Evolutionary conservation across 1,140 invertebrate genomes (phyloP), one percentile per base, ranked within the genome.

Genomic region (Centruroides vittatus): DNA sequence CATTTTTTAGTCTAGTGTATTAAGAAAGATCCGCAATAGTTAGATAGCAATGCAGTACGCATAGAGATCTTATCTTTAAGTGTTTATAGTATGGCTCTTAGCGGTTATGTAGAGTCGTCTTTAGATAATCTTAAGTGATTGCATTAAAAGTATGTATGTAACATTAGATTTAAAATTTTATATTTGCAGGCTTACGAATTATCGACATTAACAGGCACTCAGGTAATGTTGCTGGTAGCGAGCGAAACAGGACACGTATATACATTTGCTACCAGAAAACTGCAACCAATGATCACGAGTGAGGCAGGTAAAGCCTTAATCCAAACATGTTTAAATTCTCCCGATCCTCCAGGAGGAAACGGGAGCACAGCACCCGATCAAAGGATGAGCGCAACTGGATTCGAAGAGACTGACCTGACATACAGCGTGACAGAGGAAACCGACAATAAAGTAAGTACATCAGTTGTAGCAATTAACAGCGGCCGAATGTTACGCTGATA

Each of bases 231-330:
- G 59, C 77, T 96, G 69, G 93, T 96, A 59, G 93, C 92, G 46
- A 93, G 89, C 47, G 93, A 96, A 75, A 96, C 92, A 11, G 93
- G 96, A 5, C 97, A 99, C 78, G 96, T 99, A 67, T 99, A 99
- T 78, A 99, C 97, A 55, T 99, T 98, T 79, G 96, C 97, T 47
- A 99, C 97, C 55, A 81, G 93, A 59, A 99, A 99, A 76, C 80
- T 99, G 51, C 94, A 99, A 75, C 97, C 96, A 56, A 99, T 99
- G 94, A 99, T 99, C 73, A 97, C 93, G 12, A 96, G 92, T 68
- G 96, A 99, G 71, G 92, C 93, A 60, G 97, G 96, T 55, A 99
- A 99, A 76, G 87, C 92, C 54, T 80, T 99, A 55, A 99, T 99
- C 70, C 95, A 99, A 77, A 97, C 93, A 58, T 99, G 97, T 76